These are phyloP conservation scores for Desmophyllum pertusum DNA, from an alignment of 92 coral and sea anemone genomes.

Conservation along the genomic window DNA sequence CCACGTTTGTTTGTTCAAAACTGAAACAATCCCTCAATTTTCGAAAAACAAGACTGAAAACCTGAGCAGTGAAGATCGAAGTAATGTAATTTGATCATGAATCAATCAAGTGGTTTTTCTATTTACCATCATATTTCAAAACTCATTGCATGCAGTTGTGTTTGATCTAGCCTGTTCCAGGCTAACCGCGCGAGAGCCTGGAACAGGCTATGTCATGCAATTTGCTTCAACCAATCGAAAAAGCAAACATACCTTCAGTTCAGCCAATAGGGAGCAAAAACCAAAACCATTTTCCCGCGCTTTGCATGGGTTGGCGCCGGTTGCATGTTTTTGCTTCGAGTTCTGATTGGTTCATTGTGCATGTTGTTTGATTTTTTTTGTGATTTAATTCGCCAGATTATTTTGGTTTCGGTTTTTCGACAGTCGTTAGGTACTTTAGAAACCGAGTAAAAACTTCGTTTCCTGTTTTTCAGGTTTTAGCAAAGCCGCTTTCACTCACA, in stretches of 20 bases:
- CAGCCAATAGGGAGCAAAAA: background rate
- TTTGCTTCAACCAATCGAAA: too few species aligned
- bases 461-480: conserved; percentile 9
- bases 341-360: background rate
- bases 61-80: too few species aligned
- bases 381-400: too few species aligned
- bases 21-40: background rate
- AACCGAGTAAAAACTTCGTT: background rate
- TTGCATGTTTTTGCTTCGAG: background rate
- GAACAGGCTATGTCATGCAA: too few species aligned
- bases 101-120: too few species aligned
- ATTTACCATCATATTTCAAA: too few species aligned
- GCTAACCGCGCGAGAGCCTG: too few species aligned
- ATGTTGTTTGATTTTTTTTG: too few species aligned
- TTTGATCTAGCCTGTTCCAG: background rate
- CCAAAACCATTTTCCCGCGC: background rate
- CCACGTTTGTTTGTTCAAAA: background rate
- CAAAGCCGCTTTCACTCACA: background rate
- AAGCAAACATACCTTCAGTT: too few species aligned
- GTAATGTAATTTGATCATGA: too few species aligned
- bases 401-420: too few species aligned
- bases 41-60: background rate
- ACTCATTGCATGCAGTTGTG: background rate
- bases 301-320: too few species aligned
- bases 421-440: background rate